Base-by-base conservation (phyloP, 2,113 vertebrate genomes). In the Hippolais icterina region DNA sequence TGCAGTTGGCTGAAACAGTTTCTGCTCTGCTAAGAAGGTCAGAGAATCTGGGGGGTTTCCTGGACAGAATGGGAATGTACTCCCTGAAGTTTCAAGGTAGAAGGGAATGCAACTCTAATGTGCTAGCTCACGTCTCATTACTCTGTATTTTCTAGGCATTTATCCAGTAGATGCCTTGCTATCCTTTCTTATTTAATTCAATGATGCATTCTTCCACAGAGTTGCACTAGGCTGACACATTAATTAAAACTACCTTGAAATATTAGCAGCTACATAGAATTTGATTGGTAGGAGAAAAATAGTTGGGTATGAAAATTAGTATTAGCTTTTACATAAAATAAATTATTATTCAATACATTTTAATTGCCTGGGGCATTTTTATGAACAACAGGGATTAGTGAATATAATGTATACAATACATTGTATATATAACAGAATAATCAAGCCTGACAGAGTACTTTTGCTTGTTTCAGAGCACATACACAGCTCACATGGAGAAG, bases 191-290 rank as follows among this genome's bases (percentile, higher is more conserved):
- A 39, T 68, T 89, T 57, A 90, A 93, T 89, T 78, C 7, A 7
- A 25, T 42, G 69, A 89, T 87, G 72, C 78, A 89, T 72, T 82
- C 69, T 83, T 44, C 35, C 54, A 50, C 8, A 68, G 76, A 82
- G 71, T 28, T 72, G 52, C 46, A 75, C 80, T 47, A 83, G 57
- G 33, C 69, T 90, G 76, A 77, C 60, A 90, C 60, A 91, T 69
- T 83, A 92, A 93, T 93, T 92, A 96, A 93, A 88, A 63, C 47
- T 47, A 90, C 90, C 79, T 80, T 92, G 92, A 88, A 95, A 93
- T 83, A 92, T 86, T 77, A 96, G 56, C 68, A 93, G 59, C 68
- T 56, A 47, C 54, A 89, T 29, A 93, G 44, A 33, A 63, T 83
- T 77, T 94, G 92, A 95, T 41, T 49, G 65, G 79, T 75, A 33